Conservation (phyloP, 2,113 vertebrate species). For the Nesospiza acunhae region DNA sequence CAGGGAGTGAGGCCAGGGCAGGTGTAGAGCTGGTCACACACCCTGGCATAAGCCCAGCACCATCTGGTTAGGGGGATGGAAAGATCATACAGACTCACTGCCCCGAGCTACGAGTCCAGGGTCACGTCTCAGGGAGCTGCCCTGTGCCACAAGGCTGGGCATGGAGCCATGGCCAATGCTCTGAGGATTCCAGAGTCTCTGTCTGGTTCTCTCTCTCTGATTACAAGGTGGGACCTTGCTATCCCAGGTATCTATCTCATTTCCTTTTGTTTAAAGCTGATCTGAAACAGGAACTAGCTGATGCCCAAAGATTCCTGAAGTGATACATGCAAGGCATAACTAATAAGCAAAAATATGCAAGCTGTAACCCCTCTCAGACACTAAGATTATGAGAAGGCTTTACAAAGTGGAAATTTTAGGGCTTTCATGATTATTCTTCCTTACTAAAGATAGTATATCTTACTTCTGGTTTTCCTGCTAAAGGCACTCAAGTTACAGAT, state of each 20-base stretch:
- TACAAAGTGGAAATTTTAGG: not conserved
- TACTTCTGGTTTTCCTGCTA: not conserved
- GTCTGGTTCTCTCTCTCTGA: not conserved
- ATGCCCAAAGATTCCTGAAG: not conserved
- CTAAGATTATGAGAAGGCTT: not conserved
- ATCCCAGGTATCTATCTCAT: not conserved
- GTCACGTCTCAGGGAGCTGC: constrained; percentile 30
- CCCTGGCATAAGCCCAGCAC: not conserved
- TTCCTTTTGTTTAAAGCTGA: not conserved
- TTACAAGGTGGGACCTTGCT: not conserved
- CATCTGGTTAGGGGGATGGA: constrained; percentile 15
- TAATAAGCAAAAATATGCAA: not conserved
- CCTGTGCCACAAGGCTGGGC: constrained; percentile 1
- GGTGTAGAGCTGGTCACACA: rapidly evolving
- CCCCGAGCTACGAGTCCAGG: not conserved
- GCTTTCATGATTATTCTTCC: not conserved
- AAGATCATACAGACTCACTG: not conserved
- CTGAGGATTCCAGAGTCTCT: not conserved
- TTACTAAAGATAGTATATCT: not conserved
- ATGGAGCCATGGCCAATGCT: not conserved
- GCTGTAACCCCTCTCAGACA: not conserved
- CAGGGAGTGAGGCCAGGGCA: not conserved
- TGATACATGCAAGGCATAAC: not conserved
- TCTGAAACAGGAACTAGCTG: not conserved
- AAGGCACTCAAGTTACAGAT: not conserved